phyloP scores from a whole-genome alignment of 2,113 vertebrate genomes.

The Triplophysa siluroides region DNA sequence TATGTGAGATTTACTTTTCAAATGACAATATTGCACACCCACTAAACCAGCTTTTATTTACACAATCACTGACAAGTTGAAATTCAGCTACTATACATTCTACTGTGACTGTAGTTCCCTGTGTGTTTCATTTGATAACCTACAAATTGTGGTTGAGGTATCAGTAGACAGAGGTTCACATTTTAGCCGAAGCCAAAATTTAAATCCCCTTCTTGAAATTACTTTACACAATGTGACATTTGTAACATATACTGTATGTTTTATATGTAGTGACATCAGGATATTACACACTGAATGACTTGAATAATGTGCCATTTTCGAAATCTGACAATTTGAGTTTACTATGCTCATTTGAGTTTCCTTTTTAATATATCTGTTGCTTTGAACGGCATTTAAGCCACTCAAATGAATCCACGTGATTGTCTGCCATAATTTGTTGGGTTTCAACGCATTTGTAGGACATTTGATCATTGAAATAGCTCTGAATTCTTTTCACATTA shows the following conservation, averaged over 20 bases:
- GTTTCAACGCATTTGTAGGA: neutral
- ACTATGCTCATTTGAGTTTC: slow-evolving; percentile 1
- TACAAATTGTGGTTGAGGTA: slow-evolving; percentile 11
- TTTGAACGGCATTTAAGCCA: neutral
- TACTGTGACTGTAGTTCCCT: neutral
- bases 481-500: neutral
- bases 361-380: neutral
- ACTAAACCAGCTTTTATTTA: slow-evolving; percentile 72
- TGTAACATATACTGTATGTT: neutral
- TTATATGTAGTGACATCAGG: slow-evolving; percentile 7
- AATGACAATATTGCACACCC: slow-evolving; percentile 29
- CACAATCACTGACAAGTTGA: slow-evolving; percentile 57
- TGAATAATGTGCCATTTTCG: neutral
- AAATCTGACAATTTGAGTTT: neutral
- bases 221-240: neutral
- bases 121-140: neutral
- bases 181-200: neutral
- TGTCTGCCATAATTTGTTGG: neutral
- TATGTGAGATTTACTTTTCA: neutral
- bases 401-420: neutral
- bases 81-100: slow-evolving; percentile 14
- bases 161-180: slow-evolving; percentile 16
- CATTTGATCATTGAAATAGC: neutral
- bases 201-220: too few relatives aligned
- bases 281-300: neutral